Conservation (phyloP, 2,888 invertebrate genomes). For the Halictus quadricinctus region DNA sequence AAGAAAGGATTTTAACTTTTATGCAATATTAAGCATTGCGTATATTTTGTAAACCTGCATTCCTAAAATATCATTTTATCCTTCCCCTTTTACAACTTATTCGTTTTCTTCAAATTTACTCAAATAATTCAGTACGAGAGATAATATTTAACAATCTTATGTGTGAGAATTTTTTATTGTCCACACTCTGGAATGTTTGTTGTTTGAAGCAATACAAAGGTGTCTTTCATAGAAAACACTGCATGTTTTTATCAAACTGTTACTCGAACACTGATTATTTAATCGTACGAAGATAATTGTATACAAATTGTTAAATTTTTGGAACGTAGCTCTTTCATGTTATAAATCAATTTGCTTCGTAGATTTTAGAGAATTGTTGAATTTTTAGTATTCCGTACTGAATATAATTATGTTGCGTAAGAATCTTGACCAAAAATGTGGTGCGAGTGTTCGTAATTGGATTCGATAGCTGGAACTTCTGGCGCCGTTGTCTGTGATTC, state of each 20-base stretch:
- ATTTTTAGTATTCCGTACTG: constrained; percentile 46
- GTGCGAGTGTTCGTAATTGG: constrained; percentile 40
- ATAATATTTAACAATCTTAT: neutral
- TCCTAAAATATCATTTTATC: constrained; percentile 13
- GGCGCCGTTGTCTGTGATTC: constrained; percentile 50
- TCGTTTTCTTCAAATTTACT: neutral
- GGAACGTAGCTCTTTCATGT: constrained; percentile 29
- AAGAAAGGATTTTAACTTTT: constrained; percentile 28
- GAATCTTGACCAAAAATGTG: constrained; percentile 45
- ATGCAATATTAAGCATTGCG: constrained; percentile 14
- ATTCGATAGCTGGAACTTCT: constrained; percentile 37
- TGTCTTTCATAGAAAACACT: constrained; percentile 17
- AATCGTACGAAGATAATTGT: constrained; percentile 24
- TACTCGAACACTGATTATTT: constrained; percentile 52
- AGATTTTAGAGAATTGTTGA: constrained; percentile 22
- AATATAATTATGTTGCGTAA: constrained; percentile 40
- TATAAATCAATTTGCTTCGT: constrained; percentile 27
- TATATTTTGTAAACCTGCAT: constrained; percentile 27
- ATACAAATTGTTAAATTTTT: constrained; percentile 26
- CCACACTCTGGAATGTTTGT: neutral
- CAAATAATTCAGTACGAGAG: neutral
- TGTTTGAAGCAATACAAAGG: neutral
- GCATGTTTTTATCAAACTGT: neutral
- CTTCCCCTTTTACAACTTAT: neutral
- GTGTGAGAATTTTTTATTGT: neutral